Evolutionary conservation across 2,797 vertebrate genomes (phyloP), one percentile per base, ranked within the genome.

Genomic region (Momotus momota): DNA sequence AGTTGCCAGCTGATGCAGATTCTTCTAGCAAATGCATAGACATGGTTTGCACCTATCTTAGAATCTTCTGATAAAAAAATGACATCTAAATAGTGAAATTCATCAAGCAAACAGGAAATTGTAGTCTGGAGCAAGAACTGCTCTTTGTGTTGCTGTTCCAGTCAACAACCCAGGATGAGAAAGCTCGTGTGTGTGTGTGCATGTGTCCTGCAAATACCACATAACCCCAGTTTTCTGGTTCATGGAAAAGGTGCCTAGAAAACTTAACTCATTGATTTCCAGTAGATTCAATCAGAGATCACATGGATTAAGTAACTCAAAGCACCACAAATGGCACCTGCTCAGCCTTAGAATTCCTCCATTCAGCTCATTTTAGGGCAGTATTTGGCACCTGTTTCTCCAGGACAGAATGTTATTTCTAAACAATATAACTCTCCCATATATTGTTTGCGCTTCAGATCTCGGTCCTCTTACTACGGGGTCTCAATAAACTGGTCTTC

Each of bases 91-190:
- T 81, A 74, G 82, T 54, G 74, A 94, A 94, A 93, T 86, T 41
- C 83, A 79, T 21, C 23, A n/a, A 83, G 64, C 74, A 84, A 86
- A 88, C 94, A 96, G 97, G 96, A 97, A 96, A 83, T 78, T 57
- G 60, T 29, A 13, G 67, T 88, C 86, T 40, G 66, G 35, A 93
- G 57, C 54, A 90, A 40, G 70, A 79, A 15, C 3, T 65, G 51
- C 20, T 77, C 45, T 46, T 70, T 83, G 55, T 71, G 10, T 80
- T 74, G 33, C 54, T 75, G 54, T 19, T 79, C 33, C 60, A 79
- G 77, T 12, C 35, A 54, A 2, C 33, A 70, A 2, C 21, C 29
- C 35, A 51, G 78, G 62, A 72, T 22, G 48, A 23, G 83, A 67
- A 72, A 72, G 57, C 61, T 64, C 2, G 0, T 38, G 17, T 7